These are phyloP conservation scores for Malacoctenus gilli DNA, from an alignment of 2,797 vertebrate species.

Conservation along the genomic window DNA sequence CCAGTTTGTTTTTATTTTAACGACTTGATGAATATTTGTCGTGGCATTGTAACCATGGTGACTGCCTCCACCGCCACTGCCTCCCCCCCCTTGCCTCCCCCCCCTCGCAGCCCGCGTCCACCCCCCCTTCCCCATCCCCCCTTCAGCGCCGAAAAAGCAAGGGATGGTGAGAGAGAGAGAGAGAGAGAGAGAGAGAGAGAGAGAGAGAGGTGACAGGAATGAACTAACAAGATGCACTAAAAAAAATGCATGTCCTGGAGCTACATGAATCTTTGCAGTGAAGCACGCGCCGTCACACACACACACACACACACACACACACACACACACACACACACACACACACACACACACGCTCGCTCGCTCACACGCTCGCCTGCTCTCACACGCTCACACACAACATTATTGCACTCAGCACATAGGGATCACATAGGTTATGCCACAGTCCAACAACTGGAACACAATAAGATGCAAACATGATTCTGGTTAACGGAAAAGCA, in stretches of 20 bases:
- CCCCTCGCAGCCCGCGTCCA: constrained; percentile 55
- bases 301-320: constrained; percentile 26
- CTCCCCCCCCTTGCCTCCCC: constrained; percentile 61
- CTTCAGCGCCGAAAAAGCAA: constrained; percentile 75
- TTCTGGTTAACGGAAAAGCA: constrained; percentile 49
- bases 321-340: constrained; percentile 30
- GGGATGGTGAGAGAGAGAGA: constrained; percentile 65
- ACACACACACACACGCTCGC: constrained; percentile 29
- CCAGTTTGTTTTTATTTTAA: constrained; percentile 80
- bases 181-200: constrained; percentile 54
- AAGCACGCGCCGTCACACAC: constrained; percentile 64
- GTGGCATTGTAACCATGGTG: constrained; percentile 82
- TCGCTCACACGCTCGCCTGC: constrained; percentile 28
- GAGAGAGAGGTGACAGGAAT: constrained; percentile 81
- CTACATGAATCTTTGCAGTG: constrained; percentile 81
- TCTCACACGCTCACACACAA: constrained; percentile 35
- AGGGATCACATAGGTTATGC: constrained; percentile 74
- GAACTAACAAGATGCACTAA: constrained; percentile 83
- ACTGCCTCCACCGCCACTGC: constrained; percentile 70
- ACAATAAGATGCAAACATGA: constrained; percentile 56
- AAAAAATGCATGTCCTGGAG: constrained; percentile 80
- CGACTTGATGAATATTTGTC: constrained; percentile 83
- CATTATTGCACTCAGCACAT: constrained; percentile 53
- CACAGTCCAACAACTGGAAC: constrained; percentile 71
- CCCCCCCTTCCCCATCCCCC: constrained; percentile 66